phyloP scores from a whole-genome alignment of 1,140 invertebrate species.

The Potamilus streckersoni region DNA sequence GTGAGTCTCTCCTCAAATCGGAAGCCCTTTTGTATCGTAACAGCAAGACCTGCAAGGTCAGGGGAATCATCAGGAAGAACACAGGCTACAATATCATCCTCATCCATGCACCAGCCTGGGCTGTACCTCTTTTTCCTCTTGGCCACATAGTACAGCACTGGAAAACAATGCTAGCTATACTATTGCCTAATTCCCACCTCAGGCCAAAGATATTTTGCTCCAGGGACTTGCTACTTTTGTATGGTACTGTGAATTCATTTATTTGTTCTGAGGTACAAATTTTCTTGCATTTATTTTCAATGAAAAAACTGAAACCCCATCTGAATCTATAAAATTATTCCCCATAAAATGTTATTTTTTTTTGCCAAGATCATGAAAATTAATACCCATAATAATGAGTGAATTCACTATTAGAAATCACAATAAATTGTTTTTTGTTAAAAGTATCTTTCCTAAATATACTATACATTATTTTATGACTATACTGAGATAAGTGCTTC shows the following conservation, averaged over 20 bases:
- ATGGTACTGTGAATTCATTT: not conserved
- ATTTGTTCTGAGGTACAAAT: not conserved
- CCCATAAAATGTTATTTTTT: too few species aligned
- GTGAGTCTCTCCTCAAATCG: slow-evolving; percentile 40
- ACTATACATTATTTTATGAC: too few species aligned
- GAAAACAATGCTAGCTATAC: not conserved
- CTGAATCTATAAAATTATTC: too few species aligned
- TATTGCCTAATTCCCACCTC: not conserved
- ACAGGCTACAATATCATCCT: slow-evolving; percentile 47
- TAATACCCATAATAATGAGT: too few species aligned
- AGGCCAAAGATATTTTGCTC: not conserved
- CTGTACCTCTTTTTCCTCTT: slow-evolving; percentile 41
- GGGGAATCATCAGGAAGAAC: slow-evolving; percentile 38
- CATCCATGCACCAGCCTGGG: slow-evolving; percentile 45
- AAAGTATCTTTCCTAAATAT: too few species aligned
- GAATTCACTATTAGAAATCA: too few species aligned
- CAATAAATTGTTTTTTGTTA: too few species aligned
- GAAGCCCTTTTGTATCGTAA: slow-evolving; percentile 35
- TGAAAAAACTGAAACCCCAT: too few species aligned
- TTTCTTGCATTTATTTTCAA: not conserved
- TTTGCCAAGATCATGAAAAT: too few species aligned
- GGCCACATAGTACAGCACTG: slow-evolving; percentile 47
- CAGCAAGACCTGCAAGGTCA: slow-evolving; percentile 29
- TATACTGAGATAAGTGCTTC: too few species aligned
- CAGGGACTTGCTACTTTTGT: not conserved